Evolutionary conservation across 2,113 vertebrate genomes (phyloP).

Genomic region (Cyanoramphus novaezelandiae): DNA sequence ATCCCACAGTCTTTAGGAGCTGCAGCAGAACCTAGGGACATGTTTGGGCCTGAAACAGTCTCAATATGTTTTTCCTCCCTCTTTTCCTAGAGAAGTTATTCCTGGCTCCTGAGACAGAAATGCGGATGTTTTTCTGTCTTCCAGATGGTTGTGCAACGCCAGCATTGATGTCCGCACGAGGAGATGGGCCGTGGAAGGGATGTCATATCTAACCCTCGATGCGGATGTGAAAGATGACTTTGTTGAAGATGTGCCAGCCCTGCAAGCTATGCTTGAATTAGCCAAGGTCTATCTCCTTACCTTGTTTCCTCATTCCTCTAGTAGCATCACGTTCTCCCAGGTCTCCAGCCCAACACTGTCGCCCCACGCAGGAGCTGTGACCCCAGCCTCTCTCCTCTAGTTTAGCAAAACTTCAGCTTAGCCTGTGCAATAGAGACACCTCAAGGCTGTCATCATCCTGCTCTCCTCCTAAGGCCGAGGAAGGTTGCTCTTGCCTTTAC

Average conservation of each 20-base stretch:
- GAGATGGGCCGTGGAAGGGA: constrained; percentile 93
- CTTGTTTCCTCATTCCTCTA: not conserved
- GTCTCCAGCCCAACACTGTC: not conserved
- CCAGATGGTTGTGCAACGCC: constrained; percentile 91
- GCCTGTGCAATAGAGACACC: not conserved
- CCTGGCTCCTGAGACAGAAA: not conserved
- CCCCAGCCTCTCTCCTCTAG: not conserved
- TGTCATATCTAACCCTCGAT: constrained; percentile 94
- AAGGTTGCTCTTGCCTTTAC: not conserved
- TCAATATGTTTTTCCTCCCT: not conserved
- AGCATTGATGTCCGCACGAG: constrained; percentile 88
- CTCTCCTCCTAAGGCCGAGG: not conserved
- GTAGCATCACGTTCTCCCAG: not conserved
- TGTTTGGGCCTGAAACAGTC: not conserved
- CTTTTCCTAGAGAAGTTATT: not conserved
- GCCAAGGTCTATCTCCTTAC: constrained; percentile 80
- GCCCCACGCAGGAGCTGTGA: not conserved
- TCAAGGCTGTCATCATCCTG: not conserved
- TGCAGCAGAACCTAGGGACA: not conserved
- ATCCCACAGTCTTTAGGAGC: not conserved
- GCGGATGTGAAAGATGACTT: constrained; percentile 99
- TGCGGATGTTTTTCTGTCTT: not conserved
- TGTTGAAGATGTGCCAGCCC: constrained; percentile 88
- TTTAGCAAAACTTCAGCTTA: not conserved
- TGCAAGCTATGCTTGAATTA: constrained; percentile 96